A percentile compares a stretch with the other conserved stretches of the same genome.
Conservation (phyloP, 2,888 invertebrate species). For the Linnaemya tessellans region DNA sequence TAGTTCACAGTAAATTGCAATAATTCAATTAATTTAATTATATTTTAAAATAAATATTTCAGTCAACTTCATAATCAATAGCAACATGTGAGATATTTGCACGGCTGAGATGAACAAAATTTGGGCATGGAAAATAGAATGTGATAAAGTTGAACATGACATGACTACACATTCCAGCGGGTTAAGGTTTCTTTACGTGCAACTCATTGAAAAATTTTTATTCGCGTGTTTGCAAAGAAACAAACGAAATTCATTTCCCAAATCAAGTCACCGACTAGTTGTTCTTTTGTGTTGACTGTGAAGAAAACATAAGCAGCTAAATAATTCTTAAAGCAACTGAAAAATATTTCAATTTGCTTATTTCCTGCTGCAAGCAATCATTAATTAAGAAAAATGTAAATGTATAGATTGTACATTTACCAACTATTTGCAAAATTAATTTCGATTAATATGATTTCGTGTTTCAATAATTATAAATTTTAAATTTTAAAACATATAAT, state of each 20-base stretch:
- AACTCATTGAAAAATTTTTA: not conserved
- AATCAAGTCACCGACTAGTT: slow-evolving; percentile 55
- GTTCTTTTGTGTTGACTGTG: slow-evolving; percentile 36
- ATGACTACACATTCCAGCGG: no score
- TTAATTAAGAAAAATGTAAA: not conserved
- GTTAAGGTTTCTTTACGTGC: no score
- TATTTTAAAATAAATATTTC: no score
- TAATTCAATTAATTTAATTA: no score
- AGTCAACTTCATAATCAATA: no score
- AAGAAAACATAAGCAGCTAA: not conserved
- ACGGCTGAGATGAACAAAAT: no score
- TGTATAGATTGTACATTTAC: not conserved
- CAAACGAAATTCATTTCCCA: not conserved
- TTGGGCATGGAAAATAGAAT: not conserved
- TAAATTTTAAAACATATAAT: slow-evolving; percentile 32
- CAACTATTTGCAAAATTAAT: slow-evolving; percentile 2
- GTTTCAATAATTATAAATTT: slow-evolving; percentile 50
- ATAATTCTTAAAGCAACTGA: not conserved
- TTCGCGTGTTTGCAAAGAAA: not conserved
- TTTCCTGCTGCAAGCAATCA: not conserved
- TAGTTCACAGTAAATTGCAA: no score
- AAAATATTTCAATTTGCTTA: not conserved
- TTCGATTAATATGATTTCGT: not conserved
- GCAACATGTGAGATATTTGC: no score
- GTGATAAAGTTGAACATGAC: no score